Percentiles rank a stretch among this genome's conserved stretches.
These are phyloP conservation scores for Falco naumanni DNA, from an alignment of 2,797 vertebrate species.

Conservation along the genomic window DNA sequence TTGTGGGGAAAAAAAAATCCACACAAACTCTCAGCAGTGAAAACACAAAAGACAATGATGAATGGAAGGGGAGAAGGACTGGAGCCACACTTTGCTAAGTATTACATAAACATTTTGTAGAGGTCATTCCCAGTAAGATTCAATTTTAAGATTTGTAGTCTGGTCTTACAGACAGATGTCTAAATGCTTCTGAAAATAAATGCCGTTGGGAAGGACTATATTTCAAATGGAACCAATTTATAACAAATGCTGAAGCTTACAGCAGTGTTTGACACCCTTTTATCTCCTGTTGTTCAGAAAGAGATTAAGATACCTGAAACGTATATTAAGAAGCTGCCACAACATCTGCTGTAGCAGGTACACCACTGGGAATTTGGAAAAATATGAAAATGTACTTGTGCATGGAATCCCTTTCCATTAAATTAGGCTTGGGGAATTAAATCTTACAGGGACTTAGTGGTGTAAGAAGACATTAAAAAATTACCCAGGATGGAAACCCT, in stretches of 20 bases:
- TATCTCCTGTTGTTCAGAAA: slow-evolving; percentile 16
- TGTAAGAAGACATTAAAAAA: neutral
- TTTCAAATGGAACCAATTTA: slow-evolving; percentile 4
- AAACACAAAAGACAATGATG: neutral
- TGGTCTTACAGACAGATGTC: neutral
- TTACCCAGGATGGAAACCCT: neutral
- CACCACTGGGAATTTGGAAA: neutral
- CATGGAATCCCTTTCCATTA: neutral
- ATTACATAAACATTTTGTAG: neutral
- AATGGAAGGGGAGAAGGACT: neutral
- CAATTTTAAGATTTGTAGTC: neutral
- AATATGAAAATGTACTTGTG: neutral
- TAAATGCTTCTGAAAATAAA: slow-evolving; percentile 25
- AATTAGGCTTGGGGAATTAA: neutral
- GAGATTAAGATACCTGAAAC: neutral
- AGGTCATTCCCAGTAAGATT: neutral
- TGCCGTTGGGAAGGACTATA: neutral
- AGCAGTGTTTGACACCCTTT: neutral
- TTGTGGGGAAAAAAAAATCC: neutral
- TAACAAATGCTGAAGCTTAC: neutral
- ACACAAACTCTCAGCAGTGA: neutral
- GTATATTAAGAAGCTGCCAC: neutral
- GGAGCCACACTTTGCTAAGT: neutral
- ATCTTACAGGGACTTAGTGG: neutral
- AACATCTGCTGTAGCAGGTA: neutral